Conservation (phyloP, 2,113 vertebrate species). For the Tor tambroides region DNA sequence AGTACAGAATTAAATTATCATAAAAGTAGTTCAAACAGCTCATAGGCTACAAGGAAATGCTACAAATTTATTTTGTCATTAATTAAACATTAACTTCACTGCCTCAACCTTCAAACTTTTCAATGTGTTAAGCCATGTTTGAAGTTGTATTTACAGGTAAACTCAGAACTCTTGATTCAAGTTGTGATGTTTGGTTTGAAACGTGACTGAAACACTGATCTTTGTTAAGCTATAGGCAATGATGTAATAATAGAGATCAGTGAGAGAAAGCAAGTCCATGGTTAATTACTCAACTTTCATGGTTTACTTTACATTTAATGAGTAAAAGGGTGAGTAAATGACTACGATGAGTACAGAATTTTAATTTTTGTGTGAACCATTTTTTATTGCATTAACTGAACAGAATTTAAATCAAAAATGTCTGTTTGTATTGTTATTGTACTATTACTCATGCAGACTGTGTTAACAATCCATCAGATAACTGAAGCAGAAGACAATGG, state of each 20-base stretch:
- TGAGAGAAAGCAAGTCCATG: background rate
- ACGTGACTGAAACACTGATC: too few relatives aligned
- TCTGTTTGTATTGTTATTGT: background rate
- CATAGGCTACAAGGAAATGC: too few relatives aligned
- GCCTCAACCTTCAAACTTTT: too few relatives aligned
- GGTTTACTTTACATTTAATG: background rate
- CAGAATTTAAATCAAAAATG: background rate
- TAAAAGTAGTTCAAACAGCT: too few relatives aligned
- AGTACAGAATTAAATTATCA: too few relatives aligned
- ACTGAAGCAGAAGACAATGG: conserved; percentile 3
- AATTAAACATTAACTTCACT: too few relatives aligned
- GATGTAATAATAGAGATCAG: too few relatives aligned
- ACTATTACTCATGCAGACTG: background rate
- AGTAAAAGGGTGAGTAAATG: background rate
- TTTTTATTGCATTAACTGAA: background rate
- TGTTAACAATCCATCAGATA: conserved; percentile 15
- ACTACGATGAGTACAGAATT: background rate
- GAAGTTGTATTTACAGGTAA: too few relatives aligned
- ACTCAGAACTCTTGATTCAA: too few relatives aligned
- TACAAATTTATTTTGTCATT: too few relatives aligned
- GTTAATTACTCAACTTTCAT: background rate
- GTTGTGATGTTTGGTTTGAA: too few relatives aligned
- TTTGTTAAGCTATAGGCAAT: background rate
- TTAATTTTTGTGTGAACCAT: background rate
- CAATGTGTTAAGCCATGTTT: too few relatives aligned